Percentiles rank a stretch among this genome's conserved stretches.
Evolutionary conservation across 2,797 vertebrate genomes (phyloP).

Genomic region (Pogoniulus pusillus): DNA sequence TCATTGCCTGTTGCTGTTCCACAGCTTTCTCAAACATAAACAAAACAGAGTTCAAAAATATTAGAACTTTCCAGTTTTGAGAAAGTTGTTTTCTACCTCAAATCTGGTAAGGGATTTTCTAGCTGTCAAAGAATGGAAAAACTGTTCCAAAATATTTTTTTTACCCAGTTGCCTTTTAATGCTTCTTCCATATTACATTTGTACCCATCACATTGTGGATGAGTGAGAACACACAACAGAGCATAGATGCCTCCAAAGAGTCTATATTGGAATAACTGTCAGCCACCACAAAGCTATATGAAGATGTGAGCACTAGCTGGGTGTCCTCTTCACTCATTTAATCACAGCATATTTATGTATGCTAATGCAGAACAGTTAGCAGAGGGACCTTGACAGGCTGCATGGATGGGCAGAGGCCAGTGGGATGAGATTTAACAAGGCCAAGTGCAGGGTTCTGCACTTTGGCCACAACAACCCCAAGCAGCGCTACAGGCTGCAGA

Average conservation of each 20-base stretch:
- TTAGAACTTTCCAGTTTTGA: conserved; percentile 62
- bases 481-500: too few relatives aligned
- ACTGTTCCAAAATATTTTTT: conserved; percentile 50
- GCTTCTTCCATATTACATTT: background rate
- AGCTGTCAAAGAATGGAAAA: conserved; percentile 57
- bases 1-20: conserved; percentile 61
- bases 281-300: background rate
- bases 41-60: conserved; percentile 60
- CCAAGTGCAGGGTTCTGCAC: too few relatives aligned
- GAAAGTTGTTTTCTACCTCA: conserved; percentile 59
- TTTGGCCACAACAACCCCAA: too few relatives aligned
- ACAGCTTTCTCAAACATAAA: conserved; percentile 60
- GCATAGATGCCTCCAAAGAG: background rate
- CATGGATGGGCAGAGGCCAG: too few relatives aligned
- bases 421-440: too few relatives aligned
- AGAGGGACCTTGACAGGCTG: too few relatives aligned
- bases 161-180: background rate
- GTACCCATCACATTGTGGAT: background rate
- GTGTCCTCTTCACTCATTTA: background rate
- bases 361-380: background rate
- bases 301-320: background rate
- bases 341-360: background rate
- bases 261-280: background rate
- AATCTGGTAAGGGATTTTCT: conserved; percentile 41
- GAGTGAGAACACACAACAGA: background rate